phyloP scores from a whole-genome alignment of 2,113 vertebrate genomes.

The Pelecanus crispus region DNA sequence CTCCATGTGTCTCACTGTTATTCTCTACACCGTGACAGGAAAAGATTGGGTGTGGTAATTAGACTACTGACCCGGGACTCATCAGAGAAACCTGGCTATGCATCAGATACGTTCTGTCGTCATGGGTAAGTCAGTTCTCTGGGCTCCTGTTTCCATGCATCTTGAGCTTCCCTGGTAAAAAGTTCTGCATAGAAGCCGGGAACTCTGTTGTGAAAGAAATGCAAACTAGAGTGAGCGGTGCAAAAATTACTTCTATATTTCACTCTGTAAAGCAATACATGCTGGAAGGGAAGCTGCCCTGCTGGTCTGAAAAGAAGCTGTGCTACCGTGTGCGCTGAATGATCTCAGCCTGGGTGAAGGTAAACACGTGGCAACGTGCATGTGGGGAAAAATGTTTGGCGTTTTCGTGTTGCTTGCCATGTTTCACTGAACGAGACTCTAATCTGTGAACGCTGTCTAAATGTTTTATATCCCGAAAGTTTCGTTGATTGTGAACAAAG shows the following conservation, averaged over 20 bases:
- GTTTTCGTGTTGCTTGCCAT: not conserved
- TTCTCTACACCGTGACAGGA: not conserved
- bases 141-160: not conserved
- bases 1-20: not conserved
- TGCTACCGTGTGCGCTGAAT: not conserved
- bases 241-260: not conserved
- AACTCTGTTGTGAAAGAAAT: not conserved
- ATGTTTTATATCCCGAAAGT: not conserved
- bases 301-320: not conserved
- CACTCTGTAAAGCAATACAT: not conserved
- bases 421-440: not conserved
- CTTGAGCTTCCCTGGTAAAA: not conserved
- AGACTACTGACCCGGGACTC: not conserved
- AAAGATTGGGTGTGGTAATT: slow-evolving; percentile 35
- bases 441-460: not conserved
- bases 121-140: not conserved
- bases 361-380: not conserved
- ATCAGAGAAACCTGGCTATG: not conserved
- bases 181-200: not conserved
- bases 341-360: not conserved
- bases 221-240: not conserved
- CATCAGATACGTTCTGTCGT: not conserved
- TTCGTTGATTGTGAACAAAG: not conserved
- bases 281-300: not conserved
- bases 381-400: not conserved